phyloP scores from a whole-genome alignment of 2,888 invertebrate genomes.

The Gonocerus acuteangulatus region DNA sequence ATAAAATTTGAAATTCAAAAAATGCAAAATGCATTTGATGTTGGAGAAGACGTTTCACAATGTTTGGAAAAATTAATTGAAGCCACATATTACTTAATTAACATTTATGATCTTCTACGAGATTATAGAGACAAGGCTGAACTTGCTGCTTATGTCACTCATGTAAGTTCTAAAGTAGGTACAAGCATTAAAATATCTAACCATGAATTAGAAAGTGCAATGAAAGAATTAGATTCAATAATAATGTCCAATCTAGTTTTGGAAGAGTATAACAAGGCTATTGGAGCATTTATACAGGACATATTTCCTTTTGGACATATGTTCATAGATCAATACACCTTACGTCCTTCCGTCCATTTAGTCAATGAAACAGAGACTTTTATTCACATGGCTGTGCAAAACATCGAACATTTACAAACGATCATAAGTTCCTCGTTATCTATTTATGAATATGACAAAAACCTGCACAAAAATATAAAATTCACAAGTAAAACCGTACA shows the following conservation, averaged over 20 bases:
- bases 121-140: not conserved
- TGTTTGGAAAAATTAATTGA: not conserved
- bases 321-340: not conserved
- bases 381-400: not conserved
- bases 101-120: not conserved
- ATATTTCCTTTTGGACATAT: conserved; percentile 9
- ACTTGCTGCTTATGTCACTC: not conserved
- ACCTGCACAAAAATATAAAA: not conserved
- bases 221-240: not conserved
- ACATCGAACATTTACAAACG: not conserved
- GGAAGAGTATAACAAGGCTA: not conserved
- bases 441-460: not conserved
- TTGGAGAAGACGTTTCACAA: not conserved
- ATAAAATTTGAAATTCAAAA: not conserved
- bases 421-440: not conserved
- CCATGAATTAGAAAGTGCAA: not conserved
- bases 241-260: conserved; percentile 1
- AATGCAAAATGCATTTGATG: not conserved
- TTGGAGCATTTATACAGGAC: conserved; percentile 5
- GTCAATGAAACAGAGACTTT: not conserved
- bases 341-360: not conserved
- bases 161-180: not conserved
- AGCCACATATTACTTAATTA: not conserved
- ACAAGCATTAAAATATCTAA: not conserved
- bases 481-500: not conserved